Base-by-base conservation (phyloP, 2,888 invertebrate species). In the Glyphotaelius pellucidus region DNA sequence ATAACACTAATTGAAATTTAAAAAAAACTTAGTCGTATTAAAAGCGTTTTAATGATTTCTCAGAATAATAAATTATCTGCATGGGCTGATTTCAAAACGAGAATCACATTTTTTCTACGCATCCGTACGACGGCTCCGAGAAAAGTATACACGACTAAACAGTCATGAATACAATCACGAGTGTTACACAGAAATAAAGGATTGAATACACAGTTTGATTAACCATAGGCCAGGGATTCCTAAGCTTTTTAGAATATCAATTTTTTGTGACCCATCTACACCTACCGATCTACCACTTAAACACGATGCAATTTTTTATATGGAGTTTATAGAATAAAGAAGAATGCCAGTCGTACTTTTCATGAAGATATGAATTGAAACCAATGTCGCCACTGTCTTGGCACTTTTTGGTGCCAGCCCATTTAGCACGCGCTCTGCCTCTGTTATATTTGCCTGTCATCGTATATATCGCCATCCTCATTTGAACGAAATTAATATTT, bases 121-220 rank as follows among this genome's bases (percentile, higher is more conserved):
- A 67, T 67, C 52, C 25, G 4, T 67, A 19, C 52, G 19, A n/a
- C 67, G 9, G 7, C 67, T 67, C 67, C 25, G 67, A n/a, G 25
- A 67, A 67, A 67, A n/a, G 67, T 67, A n/a, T 67, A 67, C n/a
- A 67, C 67, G 67, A 9, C 25, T 67, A 25, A 42, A 42, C 11
- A 42, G 25, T 67, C 25, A 25, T 25, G 67, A 67, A n/a, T 25
- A 67, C 67, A 1, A 67, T n/a, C n/a, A 67, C 25, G 25, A 67
- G 5, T 25, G 12, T 85, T 32, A n/a, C n/a, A 0, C 38, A n/a
- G 85, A 85, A 90, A 90, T 90, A 87, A 87, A 80, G 80, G 32
- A 79, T 86, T 80, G 38, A 86, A 86, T 80, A 25, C 47, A 80
- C 80, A 80, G 86, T 90, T 90, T 90, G 90, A 86, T 80, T 86